Conservation (phyloP, 2,888 invertebrate genomes). For the Acanthosepion esculentum region DNA sequence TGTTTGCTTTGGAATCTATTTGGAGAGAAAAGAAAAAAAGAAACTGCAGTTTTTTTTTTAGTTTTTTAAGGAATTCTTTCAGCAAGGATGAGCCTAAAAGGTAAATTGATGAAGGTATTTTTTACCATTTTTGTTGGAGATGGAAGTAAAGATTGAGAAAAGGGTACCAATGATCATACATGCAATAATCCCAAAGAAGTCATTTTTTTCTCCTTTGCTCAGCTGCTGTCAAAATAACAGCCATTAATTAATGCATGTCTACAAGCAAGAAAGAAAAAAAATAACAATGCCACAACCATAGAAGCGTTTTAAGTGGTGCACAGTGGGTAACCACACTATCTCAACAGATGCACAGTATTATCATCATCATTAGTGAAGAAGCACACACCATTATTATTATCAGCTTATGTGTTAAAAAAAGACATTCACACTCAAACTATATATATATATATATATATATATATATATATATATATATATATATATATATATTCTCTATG, state of each 20-base stretch:
- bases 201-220: neutral
- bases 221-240: slow-evolving; percentile 9
- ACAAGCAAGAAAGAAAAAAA: neutral
- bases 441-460: too few relatives aligned
- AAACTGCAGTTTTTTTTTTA: too few relatives aligned
- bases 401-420: too few relatives aligned
- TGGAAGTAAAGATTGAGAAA: neutral
- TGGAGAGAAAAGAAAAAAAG: too few relatives aligned
- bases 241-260: neutral
- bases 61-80: neutral
- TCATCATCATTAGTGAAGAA: neutral
- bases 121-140: neutral
- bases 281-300: neutral
- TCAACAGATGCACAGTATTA: neutral
- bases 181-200: neutral
- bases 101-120: neutral
- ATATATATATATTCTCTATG: too few relatives aligned
- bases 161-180: neutral
- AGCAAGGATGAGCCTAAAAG: neutral
- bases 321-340: neutral
- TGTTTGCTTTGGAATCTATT: too few relatives aligned
- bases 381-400: too few relatives aligned
- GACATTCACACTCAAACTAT: too few relatives aligned
- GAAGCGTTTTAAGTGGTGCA: neutral
- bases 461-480: too few relatives aligned